A percentile compares a stretch with the other conserved stretches of the same genome.
Conservation (phyloP, 1,140 invertebrate genomes). For the Lucilia sericata region DNA sequence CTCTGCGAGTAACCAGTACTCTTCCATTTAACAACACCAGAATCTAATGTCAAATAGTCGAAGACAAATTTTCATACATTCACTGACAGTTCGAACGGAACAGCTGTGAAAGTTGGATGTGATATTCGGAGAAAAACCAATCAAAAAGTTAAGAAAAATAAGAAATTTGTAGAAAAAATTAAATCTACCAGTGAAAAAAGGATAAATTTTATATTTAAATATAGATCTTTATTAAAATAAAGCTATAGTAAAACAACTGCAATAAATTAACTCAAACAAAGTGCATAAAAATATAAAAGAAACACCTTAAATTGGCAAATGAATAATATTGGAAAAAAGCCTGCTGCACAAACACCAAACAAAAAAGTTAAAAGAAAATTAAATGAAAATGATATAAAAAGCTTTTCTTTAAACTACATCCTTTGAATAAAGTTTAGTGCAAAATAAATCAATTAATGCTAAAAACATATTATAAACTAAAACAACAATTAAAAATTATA, state of each 20-base stretch:
- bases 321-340: background rate
- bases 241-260: background rate
- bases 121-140: constrained; percentile 24
- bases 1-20: background rate
- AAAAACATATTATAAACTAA: background rate
- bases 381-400: background rate
- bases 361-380: constrained; percentile 10
- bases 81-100: constrained; percentile 36
- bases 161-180: constrained; percentile 1
- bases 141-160: background rate
- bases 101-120: constrained; percentile 37
- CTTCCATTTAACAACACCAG: background rate
- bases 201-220: constrained; percentile 8
- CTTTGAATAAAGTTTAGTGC: background rate
- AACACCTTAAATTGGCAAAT: background rate
- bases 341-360: background rate
- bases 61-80: constrained; percentile 11
- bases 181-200: constrained; percentile 18
- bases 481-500: constrained; percentile 34
- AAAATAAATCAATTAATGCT: background rate
- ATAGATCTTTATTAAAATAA: constrained; percentile 10
- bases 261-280: background rate
- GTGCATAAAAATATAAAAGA: background rate
- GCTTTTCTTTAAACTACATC: background rate
- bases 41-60: background rate